A percentile compares a stretch with the other conserved stretches of the same genome.
Conservation (phyloP, 1,140 invertebrate genomes). For the Periplaneta americana region DNA sequence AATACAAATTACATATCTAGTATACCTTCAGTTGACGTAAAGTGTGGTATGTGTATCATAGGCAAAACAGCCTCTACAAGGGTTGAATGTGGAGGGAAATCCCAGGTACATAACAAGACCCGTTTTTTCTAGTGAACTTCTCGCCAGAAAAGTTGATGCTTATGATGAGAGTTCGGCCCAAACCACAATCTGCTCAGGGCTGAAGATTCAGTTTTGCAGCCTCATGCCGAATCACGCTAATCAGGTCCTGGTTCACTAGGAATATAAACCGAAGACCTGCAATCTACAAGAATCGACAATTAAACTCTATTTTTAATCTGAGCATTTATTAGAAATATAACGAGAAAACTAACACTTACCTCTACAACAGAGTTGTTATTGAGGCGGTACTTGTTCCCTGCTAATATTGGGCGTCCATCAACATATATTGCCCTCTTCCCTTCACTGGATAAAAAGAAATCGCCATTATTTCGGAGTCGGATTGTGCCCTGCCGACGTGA, state of each 20-base stretch:
- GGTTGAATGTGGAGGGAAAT: too few relatives aligned
- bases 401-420: constrained; percentile 82
- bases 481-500: constrained; percentile 85
- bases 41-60: too few relatives aligned
- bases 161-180: too few relatives aligned
- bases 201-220: constrained; percentile 60
- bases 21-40: too few relatives aligned
- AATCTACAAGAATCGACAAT: constrained; percentile 54
- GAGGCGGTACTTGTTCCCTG: constrained; percentile 80
- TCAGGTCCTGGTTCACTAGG: constrained; percentile 87
- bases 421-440: constrained; percentile 94
- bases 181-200: constrained; percentile 8
- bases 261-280: constrained; percentile 87
- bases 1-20: too few relatives aligned
- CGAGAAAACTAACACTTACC: constrained; percentile 45
- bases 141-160: too few relatives aligned
- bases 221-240: constrained; percentile 78
- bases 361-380: constrained; percentile 94
- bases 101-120: too few relatives aligned
- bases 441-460: constrained; percentile 91
- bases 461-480: constrained; percentile 83
- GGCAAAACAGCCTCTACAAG: too few relatives aligned
- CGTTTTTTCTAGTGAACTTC: too few relatives aligned
- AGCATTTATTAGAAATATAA: background rate
- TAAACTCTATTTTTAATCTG: constrained; percentile 12